These are phyloP conservation scores for Leucophora obtusa DNA, from an alignment of 2,888 invertebrate genomes.

Conservation along the genomic window DNA sequence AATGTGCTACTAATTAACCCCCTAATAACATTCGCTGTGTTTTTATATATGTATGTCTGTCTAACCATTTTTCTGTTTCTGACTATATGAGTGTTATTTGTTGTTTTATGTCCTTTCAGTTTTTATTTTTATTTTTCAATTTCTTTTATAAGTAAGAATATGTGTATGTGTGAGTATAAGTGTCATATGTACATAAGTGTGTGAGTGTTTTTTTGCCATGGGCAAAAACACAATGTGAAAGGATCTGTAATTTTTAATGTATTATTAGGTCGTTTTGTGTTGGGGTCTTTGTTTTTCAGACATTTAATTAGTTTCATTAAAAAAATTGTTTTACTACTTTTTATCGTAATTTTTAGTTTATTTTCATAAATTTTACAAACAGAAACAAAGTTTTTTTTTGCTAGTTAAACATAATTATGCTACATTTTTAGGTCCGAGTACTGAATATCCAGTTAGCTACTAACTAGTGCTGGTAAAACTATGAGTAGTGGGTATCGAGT, in stretches of 20 bases:
- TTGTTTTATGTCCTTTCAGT: constrained; percentile 1
- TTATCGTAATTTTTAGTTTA: background rate
- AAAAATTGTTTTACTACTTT: background rate
- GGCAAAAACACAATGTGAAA: constrained; percentile 22
- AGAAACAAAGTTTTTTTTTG: background rate
- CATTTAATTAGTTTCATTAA: background rate
- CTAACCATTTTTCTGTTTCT: constrained; percentile 19
- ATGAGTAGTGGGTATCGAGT: no score
- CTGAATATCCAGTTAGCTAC: no score
- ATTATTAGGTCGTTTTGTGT: background rate
- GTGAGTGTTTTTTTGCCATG: constrained; percentile 25
- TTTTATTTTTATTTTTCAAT: background rate
- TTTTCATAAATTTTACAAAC: background rate
- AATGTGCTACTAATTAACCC: constrained; percentile 64
- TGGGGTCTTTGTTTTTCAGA: background rate
- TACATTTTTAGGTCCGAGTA: no score
- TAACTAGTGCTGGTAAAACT: no score
- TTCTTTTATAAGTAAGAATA: no score
- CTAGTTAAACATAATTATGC: no score
- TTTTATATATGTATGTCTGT: constrained; percentile 19
- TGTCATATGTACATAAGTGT: constrained; percentile 10
- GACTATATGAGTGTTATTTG: constrained; percentile 17
- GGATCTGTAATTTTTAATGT: background rate
- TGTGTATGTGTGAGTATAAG: constrained; percentile 18
- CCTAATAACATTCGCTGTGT: constrained; percentile 54